Conservation (phyloP, 2,888 invertebrate genomes). For the Leptogaster cylindrica region DNA sequence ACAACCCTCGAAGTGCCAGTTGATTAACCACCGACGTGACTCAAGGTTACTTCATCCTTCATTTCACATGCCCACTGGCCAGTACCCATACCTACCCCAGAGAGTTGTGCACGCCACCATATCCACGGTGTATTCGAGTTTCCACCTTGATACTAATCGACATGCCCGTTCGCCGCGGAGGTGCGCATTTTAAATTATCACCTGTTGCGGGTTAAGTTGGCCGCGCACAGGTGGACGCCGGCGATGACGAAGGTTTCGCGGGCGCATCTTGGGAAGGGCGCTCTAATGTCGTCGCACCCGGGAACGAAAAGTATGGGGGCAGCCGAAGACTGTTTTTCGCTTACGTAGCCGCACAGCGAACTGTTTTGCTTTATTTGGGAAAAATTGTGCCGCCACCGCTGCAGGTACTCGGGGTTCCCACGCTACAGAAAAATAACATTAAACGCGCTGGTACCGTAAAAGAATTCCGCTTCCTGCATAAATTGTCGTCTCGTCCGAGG, state of each 20-base stretch:
- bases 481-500: constrained; percentile 40
- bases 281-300: constrained; percentile 11
- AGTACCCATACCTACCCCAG: constrained; percentile 26
- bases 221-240: constrained; percentile 32
- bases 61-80: too few relatives aligned
- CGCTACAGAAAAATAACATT: constrained; percentile 40
- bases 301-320: constrained; percentile 27
- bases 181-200: constrained; percentile 39
- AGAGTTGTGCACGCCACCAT: constrained; percentile 19
- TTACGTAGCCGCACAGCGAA: background rate
- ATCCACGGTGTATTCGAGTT: background rate
- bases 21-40: constrained; percentile 12
- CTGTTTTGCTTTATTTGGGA: constrained; percentile 26
- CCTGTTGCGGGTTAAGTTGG: constrained; percentile 30
- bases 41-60: constrained; percentile 30
- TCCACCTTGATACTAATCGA: constrained; percentile 21
- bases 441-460: constrained; percentile 43
- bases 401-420: constrained; percentile 31
- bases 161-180: constrained; percentile 11
- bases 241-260: background rate
- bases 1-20: background rate
- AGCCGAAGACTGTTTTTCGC: constrained; percentile 5
- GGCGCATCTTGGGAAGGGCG: constrained; percentile 16
- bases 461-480: constrained; percentile 48
- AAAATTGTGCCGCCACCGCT: constrained; percentile 7